A percentile compares a stretch with the other conserved stretches of the same genome.
Evolutionary conservation across 1,140 invertebrate species (phyloP).

Genomic region (Bombyx mandarina): DNA sequence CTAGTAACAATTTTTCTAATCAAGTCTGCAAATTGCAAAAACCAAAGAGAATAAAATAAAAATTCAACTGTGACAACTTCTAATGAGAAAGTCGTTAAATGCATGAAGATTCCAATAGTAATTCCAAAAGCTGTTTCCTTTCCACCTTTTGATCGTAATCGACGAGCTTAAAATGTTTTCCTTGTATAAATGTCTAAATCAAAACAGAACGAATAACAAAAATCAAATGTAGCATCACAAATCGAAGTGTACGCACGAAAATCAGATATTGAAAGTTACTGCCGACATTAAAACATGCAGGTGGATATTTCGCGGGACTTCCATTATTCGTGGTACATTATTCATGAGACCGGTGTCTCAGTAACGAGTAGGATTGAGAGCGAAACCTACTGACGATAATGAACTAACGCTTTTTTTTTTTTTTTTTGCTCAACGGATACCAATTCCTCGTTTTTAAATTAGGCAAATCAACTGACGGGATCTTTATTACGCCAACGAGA

Average conservation of each 20-base stretch:
- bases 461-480: constrained; percentile 9
- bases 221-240: constrained; percentile 13
- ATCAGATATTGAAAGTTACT: constrained; percentile 22
- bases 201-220: not conserved
- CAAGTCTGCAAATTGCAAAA: no score
- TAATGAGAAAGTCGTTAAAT: no score
- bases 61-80: no score
- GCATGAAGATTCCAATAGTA: no score
- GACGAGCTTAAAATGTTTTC: no score
- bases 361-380: constrained; percentile 52
- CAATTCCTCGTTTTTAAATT: constrained; percentile 16
- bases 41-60: no score
- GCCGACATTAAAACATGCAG: constrained; percentile 52
- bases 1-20: no score
- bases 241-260: constrained; percentile 24
- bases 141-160: no score
- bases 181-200: no score
- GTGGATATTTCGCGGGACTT: constrained; percentile 44
- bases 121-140: no score
- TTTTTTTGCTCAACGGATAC: constrained; percentile 4
- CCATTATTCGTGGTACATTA: constrained; percentile 58
- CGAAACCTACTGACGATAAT: constrained; percentile 53
- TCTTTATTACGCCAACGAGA: not conserved
- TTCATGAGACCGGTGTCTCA: constrained; percentile 53
- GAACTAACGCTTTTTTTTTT: constrained; percentile 37